Evolutionary conservation across 2,113 vertebrate species (phyloP).

Genomic region (Falco punctatus): DNA sequence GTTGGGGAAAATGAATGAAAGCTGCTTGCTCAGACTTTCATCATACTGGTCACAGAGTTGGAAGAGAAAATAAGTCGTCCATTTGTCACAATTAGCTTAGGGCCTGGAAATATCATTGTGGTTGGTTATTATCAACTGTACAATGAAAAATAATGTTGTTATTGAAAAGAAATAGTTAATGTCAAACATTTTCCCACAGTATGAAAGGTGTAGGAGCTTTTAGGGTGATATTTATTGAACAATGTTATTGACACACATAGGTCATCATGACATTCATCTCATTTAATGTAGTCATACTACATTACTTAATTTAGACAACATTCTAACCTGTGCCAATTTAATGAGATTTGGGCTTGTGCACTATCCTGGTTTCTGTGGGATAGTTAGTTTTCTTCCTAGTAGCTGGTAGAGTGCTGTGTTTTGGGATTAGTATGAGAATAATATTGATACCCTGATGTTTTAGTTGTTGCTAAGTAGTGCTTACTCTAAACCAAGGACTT

Average conservation of each 20-base stretch:
- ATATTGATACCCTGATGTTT: no score
- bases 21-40: background rate
- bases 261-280: background rate
- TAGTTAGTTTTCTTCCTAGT: no score
- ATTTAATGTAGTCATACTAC: background rate
- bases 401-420: no score
- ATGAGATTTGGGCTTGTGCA: background rate
- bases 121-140: background rate
- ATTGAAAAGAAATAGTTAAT: background rate
- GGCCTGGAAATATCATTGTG: background rate
- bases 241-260: background rate
- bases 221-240: background rate
- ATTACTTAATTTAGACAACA: background rate
- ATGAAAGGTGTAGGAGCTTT: background rate
- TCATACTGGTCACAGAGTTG: background rate
- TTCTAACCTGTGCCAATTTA: background rate
- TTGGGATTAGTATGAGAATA: no score
- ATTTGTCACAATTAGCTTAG: background rate
- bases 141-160: background rate
- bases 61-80: background rate
- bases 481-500: no score
- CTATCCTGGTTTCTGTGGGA: background rate
- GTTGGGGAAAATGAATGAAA: background rate
- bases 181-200: background rate
- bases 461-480: no score